Evolutionary conservation across 1,140 invertebrate species (phyloP).

Genomic region (Drosophila sproati): DNA sequence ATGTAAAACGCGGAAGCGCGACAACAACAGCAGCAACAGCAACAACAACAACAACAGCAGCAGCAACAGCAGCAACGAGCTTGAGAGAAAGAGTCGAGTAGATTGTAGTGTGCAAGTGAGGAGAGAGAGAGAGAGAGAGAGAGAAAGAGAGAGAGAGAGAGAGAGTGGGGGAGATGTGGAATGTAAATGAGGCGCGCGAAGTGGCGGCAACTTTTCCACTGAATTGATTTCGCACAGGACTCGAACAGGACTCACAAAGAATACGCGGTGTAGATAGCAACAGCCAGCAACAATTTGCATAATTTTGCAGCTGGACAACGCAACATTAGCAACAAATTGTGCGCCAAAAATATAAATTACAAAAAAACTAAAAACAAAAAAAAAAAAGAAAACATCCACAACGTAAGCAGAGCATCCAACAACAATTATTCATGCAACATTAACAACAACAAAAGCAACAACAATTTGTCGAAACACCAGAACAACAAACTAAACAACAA

Average conservation of each 20-base stretch:
- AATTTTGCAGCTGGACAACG: conserved; percentile 60
- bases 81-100: conserved; percentile 3
- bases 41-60: conserved; percentile 18
- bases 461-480: neutral
- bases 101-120: neutral
- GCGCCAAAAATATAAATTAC: conserved; percentile 63
- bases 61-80: conserved; percentile 24
- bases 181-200: conserved; percentile 50
- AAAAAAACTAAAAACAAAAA: conserved; percentile 27
- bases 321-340: conserved; percentile 70
- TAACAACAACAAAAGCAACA: conserved; percentile 4
- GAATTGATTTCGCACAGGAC: conserved; percentile 62
- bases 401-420: conserved; percentile 21
- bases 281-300: conserved; percentile 64
- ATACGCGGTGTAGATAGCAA: conserved; percentile 30
- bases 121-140: neutral
- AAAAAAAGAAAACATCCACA: conserved; percentile 17
- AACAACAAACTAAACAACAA: neutral
- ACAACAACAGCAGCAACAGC: conserved; percentile 1
- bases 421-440: conserved; percentile 43
- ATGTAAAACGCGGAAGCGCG: conserved; percentile 64
- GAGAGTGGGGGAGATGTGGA: neutral
- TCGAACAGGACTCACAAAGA: conserved; percentile 38
- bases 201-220: conserved; percentile 77
- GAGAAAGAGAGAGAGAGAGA: neutral